These are phyloP conservation scores for Blennius ocellaris DNA, from an alignment of 2,113 vertebrate species.

Conservation along the genomic window DNA sequence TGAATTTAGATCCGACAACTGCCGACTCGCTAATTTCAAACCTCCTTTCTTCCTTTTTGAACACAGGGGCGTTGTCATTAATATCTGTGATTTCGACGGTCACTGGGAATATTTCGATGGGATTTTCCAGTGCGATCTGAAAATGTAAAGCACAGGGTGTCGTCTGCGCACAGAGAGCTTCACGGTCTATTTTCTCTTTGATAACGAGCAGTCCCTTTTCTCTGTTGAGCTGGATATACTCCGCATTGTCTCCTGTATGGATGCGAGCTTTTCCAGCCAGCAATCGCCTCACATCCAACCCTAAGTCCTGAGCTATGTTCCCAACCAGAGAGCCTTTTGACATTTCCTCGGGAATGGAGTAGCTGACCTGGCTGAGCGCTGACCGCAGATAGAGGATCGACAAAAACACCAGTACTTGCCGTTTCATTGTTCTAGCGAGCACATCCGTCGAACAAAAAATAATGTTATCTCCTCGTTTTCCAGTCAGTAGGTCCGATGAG, in stretches of 20 bases:
- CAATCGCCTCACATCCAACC: conserved; percentile 75
- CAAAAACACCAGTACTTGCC: conserved; percentile 68
- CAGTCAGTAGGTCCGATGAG: too few relatives aligned
- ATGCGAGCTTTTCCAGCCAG: conserved; percentile 76
- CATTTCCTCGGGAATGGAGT: conserved; percentile 82
- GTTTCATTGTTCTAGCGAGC: conserved; percentile 64
- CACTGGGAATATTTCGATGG: conserved; percentile 77
- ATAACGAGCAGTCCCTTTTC: conserved; percentile 74
- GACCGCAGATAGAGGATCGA: conserved; percentile 8
- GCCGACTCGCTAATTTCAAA: conserved; percentile 72
- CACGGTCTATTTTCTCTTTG: conserved; percentile 85
- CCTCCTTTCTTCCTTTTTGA: conserved; percentile 47
- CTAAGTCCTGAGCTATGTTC: conserved; percentile 81
- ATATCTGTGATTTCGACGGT: conserved; percentile 81
- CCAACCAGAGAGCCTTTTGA: conserved; percentile 81
- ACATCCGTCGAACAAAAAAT: neutral
- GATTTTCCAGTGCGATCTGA: conserved; percentile 81
- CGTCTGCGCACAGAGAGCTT: conserved; percentile 78
- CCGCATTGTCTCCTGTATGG: conserved; percentile 71
- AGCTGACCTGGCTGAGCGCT: conserved; percentile 66
- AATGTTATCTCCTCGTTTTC: neutral
- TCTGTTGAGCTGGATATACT: conserved; percentile 78
- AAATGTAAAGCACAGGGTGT: conserved; percentile 81
- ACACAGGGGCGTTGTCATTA: conserved; percentile 76
- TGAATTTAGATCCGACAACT: conserved; percentile 60